Evolutionary conservation across 1,140 invertebrate species (phyloP), one percentile per base, ranked within the genome.

Genomic region (Euborellia annulipes): DNA sequence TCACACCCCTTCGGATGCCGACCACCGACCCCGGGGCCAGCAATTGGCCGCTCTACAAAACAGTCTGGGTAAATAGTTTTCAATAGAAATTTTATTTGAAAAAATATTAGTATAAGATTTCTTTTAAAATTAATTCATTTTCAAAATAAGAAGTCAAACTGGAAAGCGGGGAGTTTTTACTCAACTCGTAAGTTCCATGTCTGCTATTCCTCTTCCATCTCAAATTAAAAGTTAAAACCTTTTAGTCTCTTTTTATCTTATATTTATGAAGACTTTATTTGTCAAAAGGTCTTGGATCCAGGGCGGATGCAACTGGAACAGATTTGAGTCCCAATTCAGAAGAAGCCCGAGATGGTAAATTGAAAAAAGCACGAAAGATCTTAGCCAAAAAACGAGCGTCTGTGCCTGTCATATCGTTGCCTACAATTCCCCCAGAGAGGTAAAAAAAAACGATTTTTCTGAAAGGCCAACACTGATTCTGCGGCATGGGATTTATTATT

Each of bases 341-440:
- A 23, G 70, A 73, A 54, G 67, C 70, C 17, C 59, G 70, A 27
- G 62, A 72, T 27, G 23, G 4, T 36, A 82, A 83, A 62, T 81
- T 84, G 75, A 75, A 78, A 50, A 76, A 87, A 65, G 83, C 85
- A 0, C 70, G 79, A n/a, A 72, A 80, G 59, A 75, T 81, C 22
- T 64, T 83, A 42, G 79, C 78, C 0, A 84, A 93, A 56, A 94
- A 94, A 58, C 76, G 89, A 2, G 82, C 83, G 2, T 82, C 84
- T 47, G 79, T 86, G 0, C 91, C 91, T 0, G 81, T 93, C 41
- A 89, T 96, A 18, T 79, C 90, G 0, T 87, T 96, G 54, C 92
- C 92, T 0, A 94, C 90, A 0, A 87, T 96, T 58, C 90, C 92
- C 1, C 79, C 85, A 0, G 85, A 92, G 56, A 76, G 69, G 67